A percentile compares a stretch with the other conserved stretches of the same genome.
Conservation (phyloP, 2,888 invertebrate species). For the Melieria crassipennis region DNA sequence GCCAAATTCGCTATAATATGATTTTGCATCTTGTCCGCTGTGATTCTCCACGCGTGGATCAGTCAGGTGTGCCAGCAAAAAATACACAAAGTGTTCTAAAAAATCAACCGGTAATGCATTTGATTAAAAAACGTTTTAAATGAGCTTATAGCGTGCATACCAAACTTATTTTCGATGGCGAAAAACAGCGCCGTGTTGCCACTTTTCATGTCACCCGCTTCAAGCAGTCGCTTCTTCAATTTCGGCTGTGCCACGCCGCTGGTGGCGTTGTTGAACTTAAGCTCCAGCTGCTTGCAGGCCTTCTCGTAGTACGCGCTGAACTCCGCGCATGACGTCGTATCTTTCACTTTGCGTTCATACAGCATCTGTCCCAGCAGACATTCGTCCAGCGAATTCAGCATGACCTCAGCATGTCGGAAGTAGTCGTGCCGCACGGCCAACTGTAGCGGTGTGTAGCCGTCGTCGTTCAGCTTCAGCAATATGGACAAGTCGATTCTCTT, state of each 20-base stretch:
- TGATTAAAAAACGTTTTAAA: not conserved
- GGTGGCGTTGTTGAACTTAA: constrained; percentile 22
- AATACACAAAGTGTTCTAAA: constrained; percentile 58
- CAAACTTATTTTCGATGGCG: constrained; percentile 55
- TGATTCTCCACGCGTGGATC: constrained; percentile 58
- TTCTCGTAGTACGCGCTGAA: constrained; percentile 48
- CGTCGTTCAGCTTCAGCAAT: constrained; percentile 54
- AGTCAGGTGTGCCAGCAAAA: constrained; percentile 56
- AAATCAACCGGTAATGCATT: constrained; percentile 13
- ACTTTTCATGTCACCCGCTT: constrained; percentile 54
- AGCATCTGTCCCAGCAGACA: constrained; percentile 35
- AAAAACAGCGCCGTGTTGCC: constrained; percentile 57
- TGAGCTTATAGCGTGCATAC: constrained; percentile 35
- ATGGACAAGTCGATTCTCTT: constrained; percentile 50
- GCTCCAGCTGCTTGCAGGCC: constrained; percentile 33
- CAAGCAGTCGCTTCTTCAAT: constrained; percentile 47
- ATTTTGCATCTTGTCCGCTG: constrained; percentile 56
- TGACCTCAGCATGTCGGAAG: constrained; percentile 53
- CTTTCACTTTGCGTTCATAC: not conserved
- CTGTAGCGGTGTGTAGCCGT: constrained; percentile 59
- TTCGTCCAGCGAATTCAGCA: constrained; percentile 55
- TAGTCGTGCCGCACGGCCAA: constrained; percentile 56
- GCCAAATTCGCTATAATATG: constrained; percentile 52
- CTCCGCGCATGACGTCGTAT: constrained; percentile 24
- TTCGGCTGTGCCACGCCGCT: constrained; percentile 34